Percentiles rank a stretch among this genome's conserved stretches.
phyloP scores from a whole-genome alignment of 2,113 vertebrate species.

The Cololabis saira region DNA sequence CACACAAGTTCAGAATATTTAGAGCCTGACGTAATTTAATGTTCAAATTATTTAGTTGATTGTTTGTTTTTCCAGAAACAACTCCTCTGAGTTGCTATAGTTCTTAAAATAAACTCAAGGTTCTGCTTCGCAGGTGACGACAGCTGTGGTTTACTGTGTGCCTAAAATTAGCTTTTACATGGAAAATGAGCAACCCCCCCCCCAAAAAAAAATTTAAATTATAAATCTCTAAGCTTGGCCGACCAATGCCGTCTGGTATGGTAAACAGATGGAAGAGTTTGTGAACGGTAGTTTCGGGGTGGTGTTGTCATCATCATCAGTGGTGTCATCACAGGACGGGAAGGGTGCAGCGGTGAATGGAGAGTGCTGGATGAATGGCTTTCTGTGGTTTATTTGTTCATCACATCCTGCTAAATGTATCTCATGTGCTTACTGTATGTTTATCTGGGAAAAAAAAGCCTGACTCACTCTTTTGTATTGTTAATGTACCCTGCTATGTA shows the following conservation, averaged over 20 bases:
- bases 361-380: constrained; percentile 24
- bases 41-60: too few species aligned
- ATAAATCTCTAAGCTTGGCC: constrained; percentile 28
- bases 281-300: constrained; percentile 38
- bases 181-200: constrained; percentile 39
- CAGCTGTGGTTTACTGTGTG: constrained; percentile 34
- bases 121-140: constrained; percentile 42
- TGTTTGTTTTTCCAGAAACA: constrained; percentile 40
- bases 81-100: constrained; percentile 18
- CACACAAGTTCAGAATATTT: too few species aligned
- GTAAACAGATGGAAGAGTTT: constrained; percentile 40
- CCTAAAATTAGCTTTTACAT: constrained; percentile 51
- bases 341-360: background rate
- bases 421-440: constrained; percentile 18
- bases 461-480: constrained; percentile 49
- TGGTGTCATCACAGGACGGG: constrained; percentile 25
- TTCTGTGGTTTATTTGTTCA: constrained; percentile 53
- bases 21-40: too few species aligned
- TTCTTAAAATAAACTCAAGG: constrained; percentile 44
- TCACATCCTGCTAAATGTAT: constrained; percentile 34
- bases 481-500: constrained; percentile 61
- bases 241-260: constrained; percentile 13
- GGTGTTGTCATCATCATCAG: constrained; percentile 22
- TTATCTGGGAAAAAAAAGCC: constrained; percentile 64
- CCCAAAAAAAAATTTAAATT: constrained; percentile 24